These are phyloP conservation scores for Trachelus stipa DNA, from an alignment of 2,888 invertebrate species.

Conservation along the genomic window DNA sequence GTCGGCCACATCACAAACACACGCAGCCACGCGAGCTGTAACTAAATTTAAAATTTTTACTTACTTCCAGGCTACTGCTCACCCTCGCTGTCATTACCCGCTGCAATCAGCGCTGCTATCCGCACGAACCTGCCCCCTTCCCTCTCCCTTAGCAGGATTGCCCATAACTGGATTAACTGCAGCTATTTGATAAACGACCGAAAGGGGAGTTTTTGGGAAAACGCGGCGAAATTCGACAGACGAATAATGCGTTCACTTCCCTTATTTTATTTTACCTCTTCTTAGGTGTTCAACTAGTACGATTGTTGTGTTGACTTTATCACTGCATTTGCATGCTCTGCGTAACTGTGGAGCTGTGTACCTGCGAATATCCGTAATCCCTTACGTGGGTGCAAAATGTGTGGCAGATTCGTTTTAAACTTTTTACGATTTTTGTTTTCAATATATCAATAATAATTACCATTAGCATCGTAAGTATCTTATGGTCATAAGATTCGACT, in stretches of 20 bases:
- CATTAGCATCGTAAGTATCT: not conserved
- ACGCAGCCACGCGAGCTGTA: slow-evolving; percentile 53
- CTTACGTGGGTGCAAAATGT: not conserved
- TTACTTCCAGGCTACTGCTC: slow-evolving; percentile 67
- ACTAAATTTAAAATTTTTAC: slow-evolving; percentile 68
- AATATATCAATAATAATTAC: not conserved
- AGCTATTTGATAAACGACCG: slow-evolving; percentile 60
- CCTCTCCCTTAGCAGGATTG: slow-evolving; percentile 37
- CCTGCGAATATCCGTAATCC: not conserved
- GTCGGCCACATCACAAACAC: slow-evolving; percentile 55
- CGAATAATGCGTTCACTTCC: not conserved
- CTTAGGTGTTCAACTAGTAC: not conserved
- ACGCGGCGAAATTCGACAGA: not conserved
- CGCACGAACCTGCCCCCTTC: slow-evolving; percentile 32
- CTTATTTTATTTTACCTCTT: not conserved
- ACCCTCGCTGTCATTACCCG: slow-evolving; percentile 66
- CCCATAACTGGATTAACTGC: slow-evolving; percentile 62
- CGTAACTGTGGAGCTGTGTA: too few species aligned
- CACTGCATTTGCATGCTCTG: not conserved
- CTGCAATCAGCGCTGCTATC: slow-evolving; percentile 62
- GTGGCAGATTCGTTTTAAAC: not conserved
- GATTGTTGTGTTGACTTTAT: not conserved
- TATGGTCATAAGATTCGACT: not conserved
- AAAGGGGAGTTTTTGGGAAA: slow-evolving; percentile 2
- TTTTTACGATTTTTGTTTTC: not conserved